Conservation (phyloP, 2,797 vertebrate genomes). For the Scomberomorus guttatus region DNA sequence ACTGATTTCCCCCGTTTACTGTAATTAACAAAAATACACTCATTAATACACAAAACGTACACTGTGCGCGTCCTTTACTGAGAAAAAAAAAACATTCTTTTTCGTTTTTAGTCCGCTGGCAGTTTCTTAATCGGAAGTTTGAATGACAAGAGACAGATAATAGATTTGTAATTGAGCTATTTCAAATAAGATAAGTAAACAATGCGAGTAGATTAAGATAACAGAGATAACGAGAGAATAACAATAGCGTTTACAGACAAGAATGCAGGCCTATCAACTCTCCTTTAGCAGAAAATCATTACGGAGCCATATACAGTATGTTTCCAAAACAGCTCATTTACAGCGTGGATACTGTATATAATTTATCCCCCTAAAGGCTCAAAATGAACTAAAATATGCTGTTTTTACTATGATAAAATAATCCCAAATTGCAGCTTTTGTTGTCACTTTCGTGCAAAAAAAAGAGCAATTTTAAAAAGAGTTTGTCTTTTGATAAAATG, state of each 20-base stretch:
- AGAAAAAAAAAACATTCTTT: background rate
- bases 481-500: background rate
- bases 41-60: background rate
- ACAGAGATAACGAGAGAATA: constrained; percentile 71
- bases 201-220: constrained; percentile 79
- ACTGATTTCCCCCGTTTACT: background rate
- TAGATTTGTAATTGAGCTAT: constrained; percentile 78
- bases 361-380: background rate
- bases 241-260: constrained; percentile 72
- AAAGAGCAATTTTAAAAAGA: background rate
- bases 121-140: constrained; percentile 60
- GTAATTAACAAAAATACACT: background rate
- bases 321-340: constrained; percentile 26
- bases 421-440: background rate
- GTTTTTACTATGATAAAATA: background rate
- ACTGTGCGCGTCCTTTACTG: background rate
- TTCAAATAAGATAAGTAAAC: constrained; percentile 77
- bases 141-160: constrained; percentile 74
- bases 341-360: background rate
- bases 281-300: constrained; percentile 39
- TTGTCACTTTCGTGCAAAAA: background rate
- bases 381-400: background rate
- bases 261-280: constrained; percentile 66
- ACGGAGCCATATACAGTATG: background rate
- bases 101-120: background rate